Evolutionary conservation across 2,888 invertebrate species (phyloP), one percentile per base, ranked within the genome.

Genomic region (Cantharis rustica): DNA sequence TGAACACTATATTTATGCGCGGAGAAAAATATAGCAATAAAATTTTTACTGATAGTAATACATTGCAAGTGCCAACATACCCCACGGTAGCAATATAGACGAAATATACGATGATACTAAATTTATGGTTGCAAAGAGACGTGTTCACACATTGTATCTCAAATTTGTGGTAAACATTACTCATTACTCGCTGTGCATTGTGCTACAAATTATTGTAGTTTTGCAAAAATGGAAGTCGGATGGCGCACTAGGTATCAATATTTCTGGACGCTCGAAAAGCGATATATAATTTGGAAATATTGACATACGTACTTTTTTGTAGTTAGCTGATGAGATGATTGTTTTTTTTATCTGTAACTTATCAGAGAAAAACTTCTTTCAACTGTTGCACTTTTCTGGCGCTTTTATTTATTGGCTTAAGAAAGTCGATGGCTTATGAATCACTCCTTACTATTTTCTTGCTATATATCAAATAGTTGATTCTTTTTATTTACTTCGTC

Each of bases 61-160:
- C 68, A 71, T 77, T 77, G 73, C 73, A 76, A 76, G 73, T 76
- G 76, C 76, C 66, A 72, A 73, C 73, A 76, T 73, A 76, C 73
- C 76, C 72, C 70, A 69, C 20, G 68, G 70, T 66, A 23, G 64
- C 62, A 68, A 73, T 61, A 69, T 61, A 72, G 71, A 73, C 71
- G 71, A 76, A 76, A 76, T 47, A 47, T 73, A 47, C 73, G 76
- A 23, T 69, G 75, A 72, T 75, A 69, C 47, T 15, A 72, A 72
- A 75, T 75, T 72, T 75, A 75, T 72, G 75, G 72, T 70, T 75
- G 23, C 62, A 68, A 61, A 73, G 27, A 27, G 70, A 23, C 73
- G 62, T 70, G 68, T 70, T 70, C 47, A 47, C 47, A 47, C 47
- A 47, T 47, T 47, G 47, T 47, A 47, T 47, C 47, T 47, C 47